phyloP scores from a whole-genome alignment of 2,113 vertebrate genomes.

The Aegithalos caudatus region DNA sequence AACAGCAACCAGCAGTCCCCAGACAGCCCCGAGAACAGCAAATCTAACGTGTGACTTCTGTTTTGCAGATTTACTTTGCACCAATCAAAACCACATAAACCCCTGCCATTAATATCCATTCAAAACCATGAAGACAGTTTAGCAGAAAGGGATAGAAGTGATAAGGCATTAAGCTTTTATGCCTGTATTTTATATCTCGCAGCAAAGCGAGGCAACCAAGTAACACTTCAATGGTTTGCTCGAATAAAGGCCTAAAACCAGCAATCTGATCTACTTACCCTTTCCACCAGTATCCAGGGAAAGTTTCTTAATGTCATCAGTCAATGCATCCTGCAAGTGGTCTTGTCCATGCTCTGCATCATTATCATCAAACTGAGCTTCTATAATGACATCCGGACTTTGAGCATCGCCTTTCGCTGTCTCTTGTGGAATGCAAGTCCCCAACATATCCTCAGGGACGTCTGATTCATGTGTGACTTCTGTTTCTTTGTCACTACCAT shows the following conservation, averaged over 20 bases:
- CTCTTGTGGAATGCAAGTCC: neutral
- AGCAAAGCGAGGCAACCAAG: slow-evolving; percentile 19
- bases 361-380: slow-evolving; percentile 76
- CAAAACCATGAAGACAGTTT: slow-evolving; percentile 11
- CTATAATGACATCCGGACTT: slow-evolving; percentile 75
- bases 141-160: neutral
- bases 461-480: slow-evolving; percentile 74
- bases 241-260: neutral
- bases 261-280: slow-evolving; percentile 64
- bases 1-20: neutral
- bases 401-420: neutral
- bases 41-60: slow-evolving; percentile 21
- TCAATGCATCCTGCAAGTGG: neutral
- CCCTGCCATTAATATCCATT: slow-evolving; percentile 3
- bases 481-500: slow-evolving; percentile 74
- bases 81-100: slow-evolving; percentile 23
- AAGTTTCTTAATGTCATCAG: slow-evolving; percentile 52
- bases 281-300: slow-evolving; percentile 38
- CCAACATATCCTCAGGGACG: slow-evolving; percentile 8
- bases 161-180: slow-evolving; percentile 40
- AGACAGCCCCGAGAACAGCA: neutral
- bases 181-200: neutral
- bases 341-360: slow-evolving; percentile 64
- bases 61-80: neutral
- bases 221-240: neutral